phyloP scores from a whole-genome alignment of 2,888 invertebrate species.

The Tinea semifulvella region DNA sequence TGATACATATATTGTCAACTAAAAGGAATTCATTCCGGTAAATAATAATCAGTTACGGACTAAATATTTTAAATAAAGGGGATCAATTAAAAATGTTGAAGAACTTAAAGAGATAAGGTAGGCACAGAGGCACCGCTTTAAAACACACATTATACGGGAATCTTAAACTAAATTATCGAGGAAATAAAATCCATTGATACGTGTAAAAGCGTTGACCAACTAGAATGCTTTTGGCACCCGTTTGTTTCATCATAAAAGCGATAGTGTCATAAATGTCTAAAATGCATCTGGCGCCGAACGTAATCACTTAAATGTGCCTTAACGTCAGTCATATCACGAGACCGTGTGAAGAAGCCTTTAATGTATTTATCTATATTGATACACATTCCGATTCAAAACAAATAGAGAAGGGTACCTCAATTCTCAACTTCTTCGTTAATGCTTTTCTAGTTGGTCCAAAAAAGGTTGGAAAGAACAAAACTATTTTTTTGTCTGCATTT shows the following conservation, averaged over 20 bases:
- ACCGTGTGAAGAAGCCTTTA: conserved; percentile 6
- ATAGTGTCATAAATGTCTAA: conserved; percentile 30
- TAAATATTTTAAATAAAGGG: too few relatives aligned
- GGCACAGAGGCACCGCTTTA: too few relatives aligned
- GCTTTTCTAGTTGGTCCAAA: too few relatives aligned
- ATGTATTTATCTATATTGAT: conserved; percentile 9
- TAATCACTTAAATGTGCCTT: not conserved
- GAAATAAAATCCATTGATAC: conserved; percentile 51
- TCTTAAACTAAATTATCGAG: conserved; percentile 32
- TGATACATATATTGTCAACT: too few relatives aligned
- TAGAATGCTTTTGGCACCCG: conserved; percentile 61
- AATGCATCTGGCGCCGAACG: conserved; percentile 44
- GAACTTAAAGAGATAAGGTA: too few relatives aligned
- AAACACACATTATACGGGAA: conserved; percentile 2
- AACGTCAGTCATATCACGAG: conserved; percentile 1
- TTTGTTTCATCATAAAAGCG: conserved; percentile 28
- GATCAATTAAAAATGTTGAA: too few relatives aligned
- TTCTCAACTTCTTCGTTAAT: too few relatives aligned
- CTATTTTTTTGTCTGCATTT: too few relatives aligned
- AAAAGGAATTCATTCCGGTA: too few relatives aligned
- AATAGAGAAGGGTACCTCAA: too few relatives aligned
- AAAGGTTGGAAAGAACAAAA: too few relatives aligned
- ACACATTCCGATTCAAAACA: conserved; percentile 6
- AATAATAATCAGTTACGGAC: too few relatives aligned
- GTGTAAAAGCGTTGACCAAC: conserved; percentile 50